Evolutionary conservation across 2,797 vertebrate genomes (phyloP).

Genomic region (Alauda arvensis): DNA sequence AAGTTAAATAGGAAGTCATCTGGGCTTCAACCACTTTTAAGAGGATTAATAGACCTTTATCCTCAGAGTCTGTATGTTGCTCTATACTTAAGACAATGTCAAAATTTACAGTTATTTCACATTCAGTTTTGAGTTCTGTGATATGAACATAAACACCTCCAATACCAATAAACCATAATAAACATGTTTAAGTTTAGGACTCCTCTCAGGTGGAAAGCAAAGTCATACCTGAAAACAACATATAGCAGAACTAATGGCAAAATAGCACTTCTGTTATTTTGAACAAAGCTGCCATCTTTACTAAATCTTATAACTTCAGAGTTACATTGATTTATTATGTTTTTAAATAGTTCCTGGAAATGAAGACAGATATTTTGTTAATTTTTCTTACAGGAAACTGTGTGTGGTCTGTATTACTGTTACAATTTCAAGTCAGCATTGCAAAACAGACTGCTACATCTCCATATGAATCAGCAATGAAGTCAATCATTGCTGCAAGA

Average conservation of each 20-base stretch:
- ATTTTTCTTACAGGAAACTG: not conserved
- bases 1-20: not conserved
- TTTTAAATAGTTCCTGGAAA: constrained; percentile 11
- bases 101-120: not conserved
- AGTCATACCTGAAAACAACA: not conserved
- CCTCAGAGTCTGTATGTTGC: not conserved
- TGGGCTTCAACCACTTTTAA: not conserved
- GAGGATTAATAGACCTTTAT: not conserved
- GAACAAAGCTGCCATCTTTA: constrained; percentile 1
- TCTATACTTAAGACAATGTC: not conserved
- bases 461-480: constrained; percentile 5
- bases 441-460: not conserved
- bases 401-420: not conserved
- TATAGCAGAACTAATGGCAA: not conserved
- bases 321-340: not conserved
- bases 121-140: not conserved
- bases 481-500: not conserved
- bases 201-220: not conserved
- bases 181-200: not conserved
- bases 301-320: not conserved
- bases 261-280: not conserved
- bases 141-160: not conserved
- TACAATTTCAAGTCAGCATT: not conserved
- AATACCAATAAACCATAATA: not conserved
- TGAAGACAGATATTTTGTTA: not conserved